Percentiles rank a stretch among this genome's conserved stretches.
phyloP scores from a whole-genome alignment of 37 sponge, comb jelly and placozoan genomes.

The Ephydatia muelleri region DNA sequence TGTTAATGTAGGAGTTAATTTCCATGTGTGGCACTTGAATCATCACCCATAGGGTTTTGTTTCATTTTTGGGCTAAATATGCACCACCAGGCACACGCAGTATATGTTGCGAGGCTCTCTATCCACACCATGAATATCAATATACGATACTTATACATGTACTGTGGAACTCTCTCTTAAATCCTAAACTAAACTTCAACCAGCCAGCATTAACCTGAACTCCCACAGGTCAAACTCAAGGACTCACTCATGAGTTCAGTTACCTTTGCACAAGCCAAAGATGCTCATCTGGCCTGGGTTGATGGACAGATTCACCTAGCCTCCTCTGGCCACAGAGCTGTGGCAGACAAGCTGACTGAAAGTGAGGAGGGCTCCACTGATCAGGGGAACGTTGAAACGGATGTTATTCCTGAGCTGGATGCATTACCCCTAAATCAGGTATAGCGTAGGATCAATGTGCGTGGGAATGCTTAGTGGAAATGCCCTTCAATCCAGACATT shows the following conservation, averaged over 20 bases:
- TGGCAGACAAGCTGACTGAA: not conserved
- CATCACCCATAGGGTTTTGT: no score
- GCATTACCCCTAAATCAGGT: conserved; percentile 53
- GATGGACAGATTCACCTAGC: conserved; percentile 76
- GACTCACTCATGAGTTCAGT: conserved; percentile 91
- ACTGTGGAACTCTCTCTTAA: not conserved
- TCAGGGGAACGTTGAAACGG: conserved; percentile 15
- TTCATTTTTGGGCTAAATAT: no score
- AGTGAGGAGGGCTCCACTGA: not conserved
- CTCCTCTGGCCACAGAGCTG: not conserved
- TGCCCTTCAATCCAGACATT: not conserved
- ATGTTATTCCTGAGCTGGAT: conserved; percentile 74
- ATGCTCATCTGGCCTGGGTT: conserved; percentile 94
- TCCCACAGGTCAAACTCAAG: conserved; percentile 85
- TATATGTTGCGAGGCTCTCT: not conserved
- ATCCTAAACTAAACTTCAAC: not conserved
- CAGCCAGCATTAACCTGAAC: not conserved
- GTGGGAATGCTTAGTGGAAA: no score
- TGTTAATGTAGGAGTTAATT: no score
- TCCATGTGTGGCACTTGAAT: no score
- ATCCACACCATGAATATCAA: not conserved
- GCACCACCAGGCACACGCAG: no score
- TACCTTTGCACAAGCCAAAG: conserved; percentile 86
- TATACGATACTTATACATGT: not conserved
- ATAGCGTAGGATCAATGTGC: not conserved